These are phyloP conservation scores for Plestiodon gilberti DNA, from an alignment of 2,113 vertebrate genomes.

Conservation along the genomic window DNA sequence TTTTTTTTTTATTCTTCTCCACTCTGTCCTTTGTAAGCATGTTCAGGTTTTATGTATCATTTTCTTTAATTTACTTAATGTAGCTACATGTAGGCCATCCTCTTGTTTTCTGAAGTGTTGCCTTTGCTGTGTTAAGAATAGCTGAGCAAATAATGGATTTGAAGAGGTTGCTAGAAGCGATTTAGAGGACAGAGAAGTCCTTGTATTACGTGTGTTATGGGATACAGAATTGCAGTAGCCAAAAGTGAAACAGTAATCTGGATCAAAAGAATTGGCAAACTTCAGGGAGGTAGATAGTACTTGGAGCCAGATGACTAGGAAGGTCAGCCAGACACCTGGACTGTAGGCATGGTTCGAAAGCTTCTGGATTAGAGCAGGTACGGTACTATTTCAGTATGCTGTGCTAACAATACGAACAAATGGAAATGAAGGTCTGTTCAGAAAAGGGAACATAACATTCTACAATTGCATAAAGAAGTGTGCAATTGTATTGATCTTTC, in stretches of 20 bases:
- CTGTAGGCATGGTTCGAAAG: constrained; percentile 19
- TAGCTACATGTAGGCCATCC: not conserved
- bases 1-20: too few relatives aligned
- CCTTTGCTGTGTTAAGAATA: not conserved
- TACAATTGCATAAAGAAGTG: not conserved
- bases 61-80: too few relatives aligned
- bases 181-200: not conserved
- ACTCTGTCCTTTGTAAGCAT: too few relatives aligned
- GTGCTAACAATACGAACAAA: not conserved
- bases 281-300: not conserved
- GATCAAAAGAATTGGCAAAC: not conserved
- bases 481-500: not conserved
- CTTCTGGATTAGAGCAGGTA: constrained; percentile 1
- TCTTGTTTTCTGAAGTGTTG: not conserved
- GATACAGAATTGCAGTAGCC: too few relatives aligned
- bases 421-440: not conserved
- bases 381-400: not conserved
- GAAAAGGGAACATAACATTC: not conserved
- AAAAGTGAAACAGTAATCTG: not conserved
- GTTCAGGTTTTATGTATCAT: too few relatives aligned
- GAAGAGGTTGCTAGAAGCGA: not conserved
- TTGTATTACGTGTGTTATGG: not conserved
- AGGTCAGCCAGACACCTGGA: not conserved
- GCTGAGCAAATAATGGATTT: not conserved
- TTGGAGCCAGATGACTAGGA: not conserved